These are phyloP conservation scores for Mesochorus sp. DNA, from an alignment of 2,888 invertebrate species.

Conservation along the genomic window DNA sequence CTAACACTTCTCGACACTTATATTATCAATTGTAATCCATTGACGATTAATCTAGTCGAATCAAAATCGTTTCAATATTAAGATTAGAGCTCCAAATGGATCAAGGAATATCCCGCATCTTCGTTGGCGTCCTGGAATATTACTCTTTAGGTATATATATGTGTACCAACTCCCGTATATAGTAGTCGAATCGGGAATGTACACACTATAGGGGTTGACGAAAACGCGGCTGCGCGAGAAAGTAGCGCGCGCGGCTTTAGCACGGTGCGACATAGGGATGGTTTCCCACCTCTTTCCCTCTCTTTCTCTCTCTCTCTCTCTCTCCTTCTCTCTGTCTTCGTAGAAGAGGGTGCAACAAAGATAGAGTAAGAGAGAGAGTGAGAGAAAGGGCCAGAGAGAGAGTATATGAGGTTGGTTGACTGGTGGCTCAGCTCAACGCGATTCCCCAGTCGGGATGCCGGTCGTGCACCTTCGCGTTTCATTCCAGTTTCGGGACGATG, in stretches of 20 bases:
- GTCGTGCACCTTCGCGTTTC: conserved; percentile 77
- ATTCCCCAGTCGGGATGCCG: conserved; percentile 81
- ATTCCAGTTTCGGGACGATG: conserved; percentile 74
- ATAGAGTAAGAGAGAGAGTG: conserved; percentile 31
- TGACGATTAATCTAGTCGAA: too few species aligned
- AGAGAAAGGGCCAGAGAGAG: conserved; percentile 37
- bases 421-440: conserved; percentile 63
- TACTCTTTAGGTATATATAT: neutral
- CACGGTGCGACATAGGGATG: conserved; percentile 62
- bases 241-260: conserved; percentile 62
- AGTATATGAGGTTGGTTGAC: conserved; percentile 40
- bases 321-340: neutral
- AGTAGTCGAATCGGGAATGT: conserved; percentile 7
- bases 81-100: too few species aligned
- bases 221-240: conserved; percentile 61
- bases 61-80: too few species aligned
- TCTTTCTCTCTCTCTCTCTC: neutral
- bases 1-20: too few species aligned
- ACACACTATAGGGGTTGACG: conserved; percentile 44
- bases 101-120: neutral
- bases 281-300: conserved; percentile 11
- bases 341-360: neutral
- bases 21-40: too few species aligned
- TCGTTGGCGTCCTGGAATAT: neutral
- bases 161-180: neutral